phyloP scores from a whole-genome alignment of 2,888 invertebrate species.

The Acleris laterana region DNA sequence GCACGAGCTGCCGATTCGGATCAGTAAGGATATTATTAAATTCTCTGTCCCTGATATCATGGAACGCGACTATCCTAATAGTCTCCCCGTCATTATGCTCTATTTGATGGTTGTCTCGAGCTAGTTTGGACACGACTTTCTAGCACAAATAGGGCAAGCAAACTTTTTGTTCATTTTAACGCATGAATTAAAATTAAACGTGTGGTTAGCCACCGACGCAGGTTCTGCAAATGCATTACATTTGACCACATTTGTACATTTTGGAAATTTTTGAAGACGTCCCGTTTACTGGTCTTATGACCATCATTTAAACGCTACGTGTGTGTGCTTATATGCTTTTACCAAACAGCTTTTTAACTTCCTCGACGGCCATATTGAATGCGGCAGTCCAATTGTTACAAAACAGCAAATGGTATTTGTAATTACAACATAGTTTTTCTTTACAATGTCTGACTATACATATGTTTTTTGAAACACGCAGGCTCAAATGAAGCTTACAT shows the following conservation, averaged over 20 bases:
- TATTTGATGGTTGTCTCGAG: conserved; percentile 13
- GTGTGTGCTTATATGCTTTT: conserved; percentile 13
- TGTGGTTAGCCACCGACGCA: conserved; percentile 3
- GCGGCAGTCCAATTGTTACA: conserved; percentile 5
- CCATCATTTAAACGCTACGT: conserved; percentile 16
- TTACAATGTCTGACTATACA: conserved; percentile 7
- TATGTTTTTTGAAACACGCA: conserved; percentile 10
- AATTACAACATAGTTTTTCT: not conserved
- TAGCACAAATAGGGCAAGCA: conserved; percentile 9
- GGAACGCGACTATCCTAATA: conserved; percentile 15
- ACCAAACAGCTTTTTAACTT: not conserved
- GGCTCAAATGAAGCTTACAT: conserved; percentile 26
- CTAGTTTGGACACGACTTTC: conserved; percentile 4
- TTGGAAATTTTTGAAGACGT: not conserved
- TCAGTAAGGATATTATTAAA: too few relatives aligned
- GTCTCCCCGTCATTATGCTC: not conserved
- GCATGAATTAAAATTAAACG: conserved; percentile 24
- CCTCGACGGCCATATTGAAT: conserved; percentile 1
- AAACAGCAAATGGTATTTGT: conserved; percentile 7
- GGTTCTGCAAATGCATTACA: conserved; percentile 22
- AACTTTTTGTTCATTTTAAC: not conserved
- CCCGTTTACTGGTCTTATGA: not conserved
- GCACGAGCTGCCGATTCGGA: too few relatives aligned
- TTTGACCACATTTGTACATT: conserved; percentile 15
- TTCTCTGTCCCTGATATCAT: conserved; percentile 7